Evolutionary conservation across 2,888 invertebrate genomes (phyloP).

Genomic region (Monopis laevigella): DNA sequence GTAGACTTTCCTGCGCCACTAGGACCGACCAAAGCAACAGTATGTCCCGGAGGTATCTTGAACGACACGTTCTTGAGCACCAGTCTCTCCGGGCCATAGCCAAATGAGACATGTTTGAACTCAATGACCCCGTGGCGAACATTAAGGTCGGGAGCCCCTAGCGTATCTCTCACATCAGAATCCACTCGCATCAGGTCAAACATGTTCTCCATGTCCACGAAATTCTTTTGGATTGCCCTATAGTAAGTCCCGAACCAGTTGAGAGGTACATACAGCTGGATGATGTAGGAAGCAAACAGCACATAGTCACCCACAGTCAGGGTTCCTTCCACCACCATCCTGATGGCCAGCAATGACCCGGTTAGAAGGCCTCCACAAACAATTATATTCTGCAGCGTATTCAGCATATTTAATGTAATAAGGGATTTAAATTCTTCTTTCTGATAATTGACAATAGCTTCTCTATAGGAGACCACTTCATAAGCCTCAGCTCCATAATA

Average conservation of each 20-base stretch:
- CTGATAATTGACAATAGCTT: slow-evolving; percentile 85
- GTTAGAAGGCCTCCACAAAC: slow-evolving; percentile 83
- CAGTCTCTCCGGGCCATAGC: slow-evolving; percentile 81
- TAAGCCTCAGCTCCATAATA: slow-evolving; percentile 95
- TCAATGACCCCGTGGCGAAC: slow-evolving; percentile 81
- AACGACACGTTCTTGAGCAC: slow-evolving; percentile 84
- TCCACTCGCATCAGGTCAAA: slow-evolving; percentile 91
- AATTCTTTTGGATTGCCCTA: slow-evolving; percentile 97
- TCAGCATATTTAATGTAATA: slow-evolving; percentile 88
- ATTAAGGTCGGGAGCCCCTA: slow-evolving; percentile 77
- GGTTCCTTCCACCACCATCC: slow-evolving; percentile 77
- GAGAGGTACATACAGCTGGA: slow-evolving; percentile 93
- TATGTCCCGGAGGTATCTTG: slow-evolving; percentile 82
- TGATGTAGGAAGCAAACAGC: slow-evolving; percentile 92
- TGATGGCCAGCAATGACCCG: slow-evolving; percentile 89
- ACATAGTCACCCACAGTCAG: slow-evolving; percentile 96
- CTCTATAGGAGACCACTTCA: slow-evolving; percentile 86
- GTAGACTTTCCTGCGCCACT: slow-evolving; percentile 97
- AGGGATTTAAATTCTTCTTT: slow-evolving; percentile 89
- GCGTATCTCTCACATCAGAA: slow-evolving; percentile 86
- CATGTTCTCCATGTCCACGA: slow-evolving; percentile 99
- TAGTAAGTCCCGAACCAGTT: slow-evolving; percentile 99
- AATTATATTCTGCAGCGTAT: slow-evolving; percentile 90
- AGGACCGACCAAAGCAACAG: slow-evolving; percentile 86
- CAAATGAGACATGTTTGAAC: slow-evolving; percentile 90